Base-by-base conservation (phyloP, 2,797 vertebrate genomes). In the Buceros bicornis region DNA sequence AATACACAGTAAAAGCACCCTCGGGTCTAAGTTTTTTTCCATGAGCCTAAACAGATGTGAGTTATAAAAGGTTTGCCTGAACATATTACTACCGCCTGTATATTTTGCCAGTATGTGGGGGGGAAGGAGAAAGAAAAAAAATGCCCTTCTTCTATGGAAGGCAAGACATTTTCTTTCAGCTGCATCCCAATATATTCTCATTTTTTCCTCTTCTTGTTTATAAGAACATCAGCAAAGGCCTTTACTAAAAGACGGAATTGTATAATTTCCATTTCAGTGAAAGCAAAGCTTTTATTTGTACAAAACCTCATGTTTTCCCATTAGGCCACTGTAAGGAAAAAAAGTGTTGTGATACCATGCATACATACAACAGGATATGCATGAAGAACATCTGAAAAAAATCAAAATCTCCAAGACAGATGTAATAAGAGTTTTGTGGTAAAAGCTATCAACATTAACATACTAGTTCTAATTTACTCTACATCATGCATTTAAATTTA, bases 401-500 rank as follows among this genome's bases (percentile, higher is more conserved):
- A 78, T 90, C 51, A 82, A 92, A 95, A 82, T 93, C 93, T 96
- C 88, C 56, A 31, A 87, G 93, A 96, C 83, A 97, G 95, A 94
- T 82, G 89, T 91, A 97, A 70, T 84, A 96, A 93, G 78, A 95
- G 48, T 95, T 91, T 93, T 94, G 64, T 3, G 2, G 90, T 95
- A 95, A 97, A 97, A 98, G 82, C 96, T 93, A 97, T 94, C 94
- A 96, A 69, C 96, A 96, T 97, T 96, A 96, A 93, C 97, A 95
- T 95, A 61, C 73, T 94, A 93, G 70, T 93, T 98, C 93, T 97
- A 97, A 98, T 97, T 98, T 97, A 96, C 95, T 97, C 90, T 91
- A 94, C 77, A 96, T 97, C 93, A 96, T 94, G 94, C 87, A 97
- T 96, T 98, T 96, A 95, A 96, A 97, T 97, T 93, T 97, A 97